phyloP scores from a whole-genome alignment of 2,113 vertebrate genomes.

The Colius striatus region DNA sequence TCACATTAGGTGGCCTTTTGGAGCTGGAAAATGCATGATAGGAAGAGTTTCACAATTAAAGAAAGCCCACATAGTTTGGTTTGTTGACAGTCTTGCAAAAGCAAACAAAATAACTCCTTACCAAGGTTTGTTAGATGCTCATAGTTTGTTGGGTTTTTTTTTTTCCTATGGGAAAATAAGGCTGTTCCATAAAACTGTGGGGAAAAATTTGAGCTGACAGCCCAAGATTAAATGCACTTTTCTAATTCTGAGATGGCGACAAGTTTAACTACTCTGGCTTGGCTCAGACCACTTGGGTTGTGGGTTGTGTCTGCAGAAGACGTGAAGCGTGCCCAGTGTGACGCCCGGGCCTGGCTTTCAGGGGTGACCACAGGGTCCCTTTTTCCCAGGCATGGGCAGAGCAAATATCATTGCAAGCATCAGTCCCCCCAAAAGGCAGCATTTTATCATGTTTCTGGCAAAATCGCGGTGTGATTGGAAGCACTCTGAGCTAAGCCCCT shows the following conservation, averaged over 20 bases:
- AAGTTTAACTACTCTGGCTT: constrained; percentile 59
- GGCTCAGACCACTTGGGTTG: constrained; percentile 1
- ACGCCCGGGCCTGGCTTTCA: background rate
- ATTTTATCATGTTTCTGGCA: background rate
- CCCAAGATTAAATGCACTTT: constrained; percentile 45
- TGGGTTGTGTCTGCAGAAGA: constrained; percentile 22
- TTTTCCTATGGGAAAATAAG: constrained; percentile 56
- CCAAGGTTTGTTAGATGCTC: background rate
- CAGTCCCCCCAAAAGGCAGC: background rate
- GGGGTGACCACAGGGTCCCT: background rate
- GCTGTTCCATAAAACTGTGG: constrained; percentile 13
- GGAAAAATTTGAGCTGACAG: constrained; percentile 56
- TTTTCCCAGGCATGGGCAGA: background rate
- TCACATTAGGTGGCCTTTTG: background rate
- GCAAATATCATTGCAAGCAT: background rate
- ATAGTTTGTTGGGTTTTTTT: background rate
- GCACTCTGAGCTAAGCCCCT: background rate
- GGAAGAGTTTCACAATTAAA: constrained; percentile 40
- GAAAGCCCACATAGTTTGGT: constrained; percentile 43
- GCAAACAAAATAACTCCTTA: constrained; percentile 37
- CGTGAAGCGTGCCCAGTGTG: background rate
- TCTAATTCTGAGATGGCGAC: constrained; percentile 21
- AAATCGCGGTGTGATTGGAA: background rate
- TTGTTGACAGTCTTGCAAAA: constrained; percentile 56
- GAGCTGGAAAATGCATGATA: background rate